Evolutionary conservation across 1,140 invertebrate species (phyloP), one percentile per base, ranked within the genome.

Genomic region (Apis dorsata): DNA sequence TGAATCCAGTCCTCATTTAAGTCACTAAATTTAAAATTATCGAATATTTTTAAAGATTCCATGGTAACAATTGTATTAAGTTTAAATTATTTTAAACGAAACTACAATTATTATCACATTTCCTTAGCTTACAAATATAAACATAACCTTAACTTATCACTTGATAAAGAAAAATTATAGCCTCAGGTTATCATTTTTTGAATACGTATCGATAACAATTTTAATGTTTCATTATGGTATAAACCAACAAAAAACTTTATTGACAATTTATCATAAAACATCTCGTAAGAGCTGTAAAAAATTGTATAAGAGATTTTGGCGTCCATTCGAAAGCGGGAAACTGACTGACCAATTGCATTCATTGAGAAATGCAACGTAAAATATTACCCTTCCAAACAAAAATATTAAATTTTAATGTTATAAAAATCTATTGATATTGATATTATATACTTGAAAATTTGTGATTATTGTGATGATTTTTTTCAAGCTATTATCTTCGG

Each of bases 1-100:
- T 94, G 90, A 44, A 95, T 92, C 95, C 95, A 95, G 9, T 92
- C 90, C 85, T 87, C 71, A 44, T 92, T 90, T 1, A 95, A 74
- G 24, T 88, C 85, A 44, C 94, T 89, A 10, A 94, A 86, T 76
- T 92, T 90, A 68, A 94, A 93, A 59, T 88, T 86, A 17, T 90
- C 86, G 79, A 94, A 91, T 53, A 93, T 84, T 71, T 91, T 85
- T 19, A 92, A 65, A 34, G 90, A 84, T 60, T 93, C 92, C 93
- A 94, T 94, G 49, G 55, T 85, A 65, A 44, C 59, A 53, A 68
- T 19, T 55, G 24, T 72, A 12, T 71, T 60, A 10, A 81, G 21
- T 71, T 85, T 28, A 76, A 77, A 71, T 74, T 28, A 70, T 79
- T 79, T 79, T 83, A 80, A 81, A 74, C 60, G 19, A 55, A 69